phyloP scores from a whole-genome alignment of 2,113 vertebrate species.

The Malurus cyaneus region DNA sequence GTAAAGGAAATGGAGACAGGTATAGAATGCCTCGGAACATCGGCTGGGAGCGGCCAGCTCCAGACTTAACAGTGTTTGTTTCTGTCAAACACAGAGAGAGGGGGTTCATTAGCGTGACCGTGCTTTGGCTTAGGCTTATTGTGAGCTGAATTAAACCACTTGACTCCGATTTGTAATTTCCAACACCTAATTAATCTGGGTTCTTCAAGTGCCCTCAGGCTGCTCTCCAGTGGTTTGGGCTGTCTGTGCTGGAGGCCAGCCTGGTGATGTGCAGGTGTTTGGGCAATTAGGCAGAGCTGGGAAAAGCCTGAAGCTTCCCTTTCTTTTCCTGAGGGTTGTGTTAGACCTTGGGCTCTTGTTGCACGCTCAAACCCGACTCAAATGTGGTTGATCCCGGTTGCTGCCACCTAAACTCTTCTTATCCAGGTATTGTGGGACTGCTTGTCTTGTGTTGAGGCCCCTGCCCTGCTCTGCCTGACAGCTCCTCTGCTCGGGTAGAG shows the following conservation, averaged over 20 bases:
- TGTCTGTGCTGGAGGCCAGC: neutral
- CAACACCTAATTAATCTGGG: neutral
- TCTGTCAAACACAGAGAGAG: neutral
- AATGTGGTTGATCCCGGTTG: neutral
- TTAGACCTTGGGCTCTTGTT: neutral
- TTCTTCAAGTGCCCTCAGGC: too few species aligned
- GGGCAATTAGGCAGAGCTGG: neutral
- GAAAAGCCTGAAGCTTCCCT: neutral
- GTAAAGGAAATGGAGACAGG: neutral
- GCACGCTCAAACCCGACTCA: neutral
- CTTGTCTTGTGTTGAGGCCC: fast-evolving
- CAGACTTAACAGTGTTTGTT: neutral
- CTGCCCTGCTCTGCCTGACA: neutral
- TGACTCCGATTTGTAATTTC: neutral
- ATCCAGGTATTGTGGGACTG: neutral
- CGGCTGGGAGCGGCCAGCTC: neutral
- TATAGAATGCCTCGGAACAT: neutral
- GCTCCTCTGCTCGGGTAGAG: neutral
- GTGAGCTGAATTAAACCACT: neutral
- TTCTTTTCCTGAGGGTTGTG: neutral
- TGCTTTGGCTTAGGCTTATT: neutral
- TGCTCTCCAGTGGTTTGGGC: neutral
- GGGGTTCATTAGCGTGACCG: fast-evolving
- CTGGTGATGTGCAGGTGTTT: neutral
- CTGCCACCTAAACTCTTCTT: neutral